A percentile compares a stretch with the other conserved stretches of the same genome.
Conservation (phyloP, 2,797 vertebrate genomes). For the Tympanoctomys barrerae region DNA sequence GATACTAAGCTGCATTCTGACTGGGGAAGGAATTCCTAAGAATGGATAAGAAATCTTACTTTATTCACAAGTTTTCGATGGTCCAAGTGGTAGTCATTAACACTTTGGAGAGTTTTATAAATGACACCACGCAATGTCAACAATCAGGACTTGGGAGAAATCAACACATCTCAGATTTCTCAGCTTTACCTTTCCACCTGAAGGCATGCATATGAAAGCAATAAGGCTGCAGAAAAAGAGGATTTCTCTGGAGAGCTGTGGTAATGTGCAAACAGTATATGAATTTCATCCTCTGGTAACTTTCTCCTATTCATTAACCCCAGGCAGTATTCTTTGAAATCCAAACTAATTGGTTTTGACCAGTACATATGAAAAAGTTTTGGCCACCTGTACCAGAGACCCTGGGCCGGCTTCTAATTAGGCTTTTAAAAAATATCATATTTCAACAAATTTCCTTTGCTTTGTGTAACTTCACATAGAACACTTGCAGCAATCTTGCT, state of each 20-base stretch:
- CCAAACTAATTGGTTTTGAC: constrained; percentile 66
- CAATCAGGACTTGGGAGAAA: constrained; percentile 63
- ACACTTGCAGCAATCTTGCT: constrained; percentile 1
- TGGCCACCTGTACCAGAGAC: constrained; percentile 83
- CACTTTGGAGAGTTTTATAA: constrained; percentile 58
- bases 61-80: constrained; percentile 45
- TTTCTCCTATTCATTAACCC: constrained; percentile 57
- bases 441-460: constrained; percentile 68
- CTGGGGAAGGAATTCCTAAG: constrained; percentile 40
- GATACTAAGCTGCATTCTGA: background rate
- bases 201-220: constrained; percentile 64
- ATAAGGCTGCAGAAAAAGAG: constrained; percentile 1
- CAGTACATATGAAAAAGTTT: constrained; percentile 10
- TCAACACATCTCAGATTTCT: constrained; percentile 44
- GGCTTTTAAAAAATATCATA: constrained; percentile 31
- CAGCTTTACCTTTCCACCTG: constrained; percentile 61
- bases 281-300: constrained; percentile 68
- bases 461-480: constrained; percentile 42
- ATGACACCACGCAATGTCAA: constrained; percentile 40
- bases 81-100: constrained; percentile 7
- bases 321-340: constrained; percentile 53
- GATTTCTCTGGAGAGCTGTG: constrained; percentile 20
- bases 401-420: constrained; percentile 74
- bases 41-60: background rate
- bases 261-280: constrained; percentile 34